Evolutionary conservation across 1,140 invertebrate species (phyloP).

Genomic region (Gryllus bimaculatus): DNA sequence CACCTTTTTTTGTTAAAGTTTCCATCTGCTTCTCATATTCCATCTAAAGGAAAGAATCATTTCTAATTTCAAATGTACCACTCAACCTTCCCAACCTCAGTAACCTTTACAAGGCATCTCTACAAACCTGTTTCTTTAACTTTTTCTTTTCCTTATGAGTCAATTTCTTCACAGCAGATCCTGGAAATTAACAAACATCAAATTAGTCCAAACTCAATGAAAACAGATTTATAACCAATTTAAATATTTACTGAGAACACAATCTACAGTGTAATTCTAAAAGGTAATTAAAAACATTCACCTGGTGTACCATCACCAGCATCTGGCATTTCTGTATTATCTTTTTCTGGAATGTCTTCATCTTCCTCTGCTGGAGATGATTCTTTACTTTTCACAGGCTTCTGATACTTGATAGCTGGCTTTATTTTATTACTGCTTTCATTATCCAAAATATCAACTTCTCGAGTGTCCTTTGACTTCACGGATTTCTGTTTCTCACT

Average conservation of each 20-base stretch:
- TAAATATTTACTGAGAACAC: background rate
- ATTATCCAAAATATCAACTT: background rate
- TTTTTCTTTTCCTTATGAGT: conserved; percentile 95
- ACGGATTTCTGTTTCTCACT: conserved; percentile 17
- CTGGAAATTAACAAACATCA: conserved; percentile 24
- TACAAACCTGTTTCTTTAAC: conserved; percentile 61
- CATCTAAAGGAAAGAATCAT: conserved; percentile 42
- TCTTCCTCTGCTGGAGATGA: conserved; percentile 22
- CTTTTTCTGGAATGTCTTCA: conserved; percentile 16
- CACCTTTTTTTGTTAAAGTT: conserved; percentile 75
- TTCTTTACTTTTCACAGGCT: conserved; percentile 23
- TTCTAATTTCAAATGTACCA: conserved; percentile 1
- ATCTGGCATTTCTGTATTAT: background rate
- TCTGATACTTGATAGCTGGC: background rate
- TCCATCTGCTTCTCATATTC: conserved; percentile 90
- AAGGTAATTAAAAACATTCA: background rate
- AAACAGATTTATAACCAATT: background rate
- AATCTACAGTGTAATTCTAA: background rate
- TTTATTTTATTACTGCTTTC: background rate
- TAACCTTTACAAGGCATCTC: background rate
- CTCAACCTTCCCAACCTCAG: background rate
- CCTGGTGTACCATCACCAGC: background rate
- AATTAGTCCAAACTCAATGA: background rate
- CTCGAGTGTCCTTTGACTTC: conserved; percentile 18
- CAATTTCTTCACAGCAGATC: conserved; percentile 57